Evolutionary conservation across 2,888 invertebrate species (phyloP).

Genomic region (Drosophila lutescens): DNA sequence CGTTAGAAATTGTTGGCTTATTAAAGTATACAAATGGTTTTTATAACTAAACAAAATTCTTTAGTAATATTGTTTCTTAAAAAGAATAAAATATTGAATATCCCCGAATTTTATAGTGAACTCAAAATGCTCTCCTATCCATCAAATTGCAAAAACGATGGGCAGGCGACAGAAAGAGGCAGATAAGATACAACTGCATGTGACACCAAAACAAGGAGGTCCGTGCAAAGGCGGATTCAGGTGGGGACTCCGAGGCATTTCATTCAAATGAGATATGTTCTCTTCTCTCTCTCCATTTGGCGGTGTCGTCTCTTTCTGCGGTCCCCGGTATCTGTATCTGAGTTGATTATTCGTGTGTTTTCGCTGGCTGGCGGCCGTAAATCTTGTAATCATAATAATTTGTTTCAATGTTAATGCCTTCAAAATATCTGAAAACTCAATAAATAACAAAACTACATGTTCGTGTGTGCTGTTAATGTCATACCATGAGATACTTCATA

Average conservation of each 20-base stretch:
- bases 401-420: conserved; percentile 84
- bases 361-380: conserved; percentile 74
- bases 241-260: conserved; percentile 27
- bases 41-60: no score
- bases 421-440: conserved; percentile 83
- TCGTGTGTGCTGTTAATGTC: conserved; percentile 84
- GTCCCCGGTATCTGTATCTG: conserved; percentile 42
- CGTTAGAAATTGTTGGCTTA: no score
- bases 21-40: no score
- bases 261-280: conserved; percentile 64
- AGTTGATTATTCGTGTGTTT: conserved; percentile 74
- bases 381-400: conserved; percentile 83
- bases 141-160: conserved; percentile 60
- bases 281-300: not conserved
- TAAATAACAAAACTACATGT: conserved; percentile 83
- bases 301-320: conserved; percentile 25
- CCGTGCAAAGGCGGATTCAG: conserved; percentile 3
- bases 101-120: not conserved
- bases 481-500: conserved; percentile 84
- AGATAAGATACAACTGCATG: conserved; percentile 13
- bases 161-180: conserved; percentile 53
- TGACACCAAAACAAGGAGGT: conserved; percentile 2
- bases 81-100: no score
- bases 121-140: conserved; percentile 37
- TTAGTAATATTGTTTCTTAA: no score